Conservation (phyloP, 2,888 invertebrate species). For the Cinara cedri region DNA sequence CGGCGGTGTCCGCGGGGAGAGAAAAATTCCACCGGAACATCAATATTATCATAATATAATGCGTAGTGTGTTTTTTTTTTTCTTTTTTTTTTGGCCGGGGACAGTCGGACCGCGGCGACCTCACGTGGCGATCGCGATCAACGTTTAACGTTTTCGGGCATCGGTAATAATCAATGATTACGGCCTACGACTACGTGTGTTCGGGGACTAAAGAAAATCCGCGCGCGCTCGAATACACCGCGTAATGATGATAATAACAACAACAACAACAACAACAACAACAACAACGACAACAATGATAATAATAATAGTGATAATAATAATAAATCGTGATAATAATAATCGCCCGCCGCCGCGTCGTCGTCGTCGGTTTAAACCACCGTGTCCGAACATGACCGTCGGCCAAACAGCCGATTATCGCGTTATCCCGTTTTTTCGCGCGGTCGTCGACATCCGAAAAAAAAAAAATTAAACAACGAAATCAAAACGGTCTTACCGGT, state of each 20-base stretch:
- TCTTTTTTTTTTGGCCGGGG: too few relatives aligned
- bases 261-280: background rate
- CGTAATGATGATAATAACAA: background rate
- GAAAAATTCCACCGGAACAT: too few relatives aligned
- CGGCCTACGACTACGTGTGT: background rate
- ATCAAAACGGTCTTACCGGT: background rate
- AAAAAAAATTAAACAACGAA: constrained; percentile 2
- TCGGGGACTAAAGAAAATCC: constrained; percentile 24
- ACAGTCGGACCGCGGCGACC: background rate
- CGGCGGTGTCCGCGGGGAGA: too few relatives aligned
- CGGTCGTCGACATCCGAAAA: constrained; percentile 47
- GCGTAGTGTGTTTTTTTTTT: too few relatives aligned
- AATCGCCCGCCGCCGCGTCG: constrained; percentile 40
- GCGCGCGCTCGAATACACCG: background rate
- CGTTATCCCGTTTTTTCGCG: constrained; percentile 8
- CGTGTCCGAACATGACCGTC: constrained; percentile 43
- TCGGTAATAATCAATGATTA: constrained; percentile 37
- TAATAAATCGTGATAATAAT: constrained; percentile 17
- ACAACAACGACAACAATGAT: constrained; percentile 6
- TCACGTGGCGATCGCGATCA: background rate
- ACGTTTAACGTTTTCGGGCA: background rate
- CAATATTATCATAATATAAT: too few relatives aligned
- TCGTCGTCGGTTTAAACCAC: constrained; percentile 45
- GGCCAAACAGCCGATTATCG: constrained; percentile 28
- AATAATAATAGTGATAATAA: constrained; percentile 31